Conservation (phyloP, 2,113 vertebrate genomes). For the Pedionomus torquatus region DNA sequence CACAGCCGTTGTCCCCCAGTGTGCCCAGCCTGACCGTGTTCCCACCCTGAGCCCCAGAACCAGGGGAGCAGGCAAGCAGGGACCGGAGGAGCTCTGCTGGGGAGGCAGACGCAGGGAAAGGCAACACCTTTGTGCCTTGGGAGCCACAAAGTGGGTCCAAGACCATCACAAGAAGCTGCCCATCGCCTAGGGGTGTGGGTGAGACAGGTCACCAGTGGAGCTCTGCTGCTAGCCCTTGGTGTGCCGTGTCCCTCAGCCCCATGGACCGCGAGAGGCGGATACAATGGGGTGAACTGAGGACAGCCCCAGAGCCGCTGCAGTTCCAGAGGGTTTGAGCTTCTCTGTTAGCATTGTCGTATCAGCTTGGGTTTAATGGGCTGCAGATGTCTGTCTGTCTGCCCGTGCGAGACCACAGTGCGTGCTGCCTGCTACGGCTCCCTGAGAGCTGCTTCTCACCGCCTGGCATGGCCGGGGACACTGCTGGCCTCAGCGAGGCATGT, state of each 20-base stretch:
- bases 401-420: accelerated
- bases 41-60: not conserved
- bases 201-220: accelerated
- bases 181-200: accelerated
- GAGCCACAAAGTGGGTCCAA: not conserved
- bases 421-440: not conserved
- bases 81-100: accelerated
- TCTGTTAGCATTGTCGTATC: not conserved
- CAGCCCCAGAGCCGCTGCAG: not conserved
- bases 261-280: accelerated
- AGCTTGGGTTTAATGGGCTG: not conserved
- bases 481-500: accelerated
- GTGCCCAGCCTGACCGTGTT: accelerated
- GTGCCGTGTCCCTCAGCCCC: not conserved
- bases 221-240: not conserved
- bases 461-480: accelerated
- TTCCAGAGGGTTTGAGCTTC: not conserved
- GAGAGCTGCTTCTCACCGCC: accelerated
- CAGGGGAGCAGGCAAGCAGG: not conserved
- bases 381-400: not conserved
- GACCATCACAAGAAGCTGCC: not conserved
- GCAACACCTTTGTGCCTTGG: not conserved
- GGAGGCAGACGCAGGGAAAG: not conserved
- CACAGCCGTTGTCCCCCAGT: accelerated
- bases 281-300: not conserved